phyloP scores from a whole-genome alignment of 2,888 invertebrate species.

The Trachelus troglodyta region DNA sequence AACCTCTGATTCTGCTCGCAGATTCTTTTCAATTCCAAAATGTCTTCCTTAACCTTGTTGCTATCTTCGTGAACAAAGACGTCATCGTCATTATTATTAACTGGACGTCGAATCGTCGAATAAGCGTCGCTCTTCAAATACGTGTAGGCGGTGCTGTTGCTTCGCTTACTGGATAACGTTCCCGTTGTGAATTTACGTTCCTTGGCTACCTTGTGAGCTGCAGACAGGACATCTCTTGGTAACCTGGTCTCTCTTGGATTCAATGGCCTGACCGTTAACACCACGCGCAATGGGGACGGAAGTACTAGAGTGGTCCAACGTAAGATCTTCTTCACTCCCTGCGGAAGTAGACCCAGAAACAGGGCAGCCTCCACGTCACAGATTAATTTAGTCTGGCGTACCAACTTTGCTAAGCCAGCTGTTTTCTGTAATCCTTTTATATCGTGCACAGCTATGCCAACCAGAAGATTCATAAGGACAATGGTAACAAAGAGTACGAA shows the following conservation, averaged over 20 bases:
- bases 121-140: conserved; percentile 44
- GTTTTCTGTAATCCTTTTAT: conserved; percentile 88
- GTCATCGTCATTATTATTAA: conserved; percentile 31
- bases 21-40: conserved; percentile 49
- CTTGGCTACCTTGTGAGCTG: conserved; percentile 85
- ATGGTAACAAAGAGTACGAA: conserved; percentile 87
- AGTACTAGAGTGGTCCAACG: conserved; percentile 84
- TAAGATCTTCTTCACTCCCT: conserved; percentile 78
- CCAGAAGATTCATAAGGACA: conserved; percentile 85
- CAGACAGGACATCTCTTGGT: conserved; percentile 82
- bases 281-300: conserved; percentile 84
- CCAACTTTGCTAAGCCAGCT: conserved; percentile 84
- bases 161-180: conserved; percentile 43
- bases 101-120: conserved; percentile 31
- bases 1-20: conserved; percentile 54
- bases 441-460: conserved; percentile 89
- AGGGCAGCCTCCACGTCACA: conserved; percentile 86
- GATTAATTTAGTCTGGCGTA: conserved; percentile 87
- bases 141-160: conserved; percentile 40
- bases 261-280: conserved; percentile 83
- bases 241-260: conserved; percentile 86
- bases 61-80: conserved; percentile 25
- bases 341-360: conserved; percentile 83
- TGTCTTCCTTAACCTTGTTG: conserved; percentile 42
- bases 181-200: conserved; percentile 69